These are phyloP conservation scores for Apantesis nais DNA, from an alignment of 2,888 invertebrate species.

Conservation along the genomic window DNA sequence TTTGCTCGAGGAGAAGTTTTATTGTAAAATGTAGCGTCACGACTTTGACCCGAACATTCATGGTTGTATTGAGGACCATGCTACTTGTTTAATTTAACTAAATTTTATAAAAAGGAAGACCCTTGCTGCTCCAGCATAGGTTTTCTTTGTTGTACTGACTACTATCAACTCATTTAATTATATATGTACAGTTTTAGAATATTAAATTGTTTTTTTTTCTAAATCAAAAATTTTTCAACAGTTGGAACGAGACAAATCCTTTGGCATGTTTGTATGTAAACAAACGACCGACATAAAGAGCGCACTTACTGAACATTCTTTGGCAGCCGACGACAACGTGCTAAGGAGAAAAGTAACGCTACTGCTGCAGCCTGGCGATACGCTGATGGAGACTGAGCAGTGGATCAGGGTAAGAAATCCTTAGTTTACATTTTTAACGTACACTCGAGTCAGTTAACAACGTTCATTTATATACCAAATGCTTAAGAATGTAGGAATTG, in stretches of 20 bases:
- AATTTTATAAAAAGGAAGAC: no score
- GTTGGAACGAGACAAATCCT: constrained; percentile 79
- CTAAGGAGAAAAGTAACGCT: constrained; percentile 80
- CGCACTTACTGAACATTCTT: constrained; percentile 62
- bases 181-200: background rate
- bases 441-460: no score
- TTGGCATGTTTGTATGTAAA: constrained; percentile 74
- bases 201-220: background rate
- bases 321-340: constrained; percentile 66
- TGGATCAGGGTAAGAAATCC: constrained; percentile 76
- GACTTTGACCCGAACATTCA: no score
- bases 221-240: constrained; percentile 37
- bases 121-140: background rate
- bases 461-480: no score
- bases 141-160: background rate
- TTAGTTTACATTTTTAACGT: background rate
- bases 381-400: constrained; percentile 77
- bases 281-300: constrained; percentile 74
- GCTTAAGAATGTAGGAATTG: no score
- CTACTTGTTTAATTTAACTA: no score
- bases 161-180: background rate
- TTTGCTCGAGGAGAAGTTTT: no score
- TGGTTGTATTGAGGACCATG: no score
- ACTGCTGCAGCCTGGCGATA: constrained; percentile 81
- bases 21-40: no score